Base-by-base conservation (phyloP, 2,888 invertebrate species). In the Schrankia costaestrigalis region DNA sequence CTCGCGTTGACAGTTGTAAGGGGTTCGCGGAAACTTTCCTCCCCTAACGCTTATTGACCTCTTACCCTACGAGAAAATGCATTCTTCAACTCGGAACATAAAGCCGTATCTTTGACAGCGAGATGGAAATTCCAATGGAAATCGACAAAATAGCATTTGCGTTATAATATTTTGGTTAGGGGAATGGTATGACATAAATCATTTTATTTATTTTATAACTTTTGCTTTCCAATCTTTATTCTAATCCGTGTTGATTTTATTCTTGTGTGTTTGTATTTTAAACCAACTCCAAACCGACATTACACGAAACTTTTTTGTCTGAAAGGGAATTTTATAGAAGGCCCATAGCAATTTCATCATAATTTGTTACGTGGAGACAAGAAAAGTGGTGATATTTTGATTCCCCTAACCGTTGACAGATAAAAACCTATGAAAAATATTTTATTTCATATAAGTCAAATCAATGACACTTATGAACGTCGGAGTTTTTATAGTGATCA, bases 1-100 rank as follows among this genome's bases (percentile, higher is more conserved):
- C 77, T 74, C 63, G 62, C 63, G 72, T 67, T 81, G 83, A 82
- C 82, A 81, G 73, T 78, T 75, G 63, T 69, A 68, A 78, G 73
- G 72, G 73, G 72, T 65, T 65, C 63, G 56, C 44, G 58, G 55
- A 63, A 74, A 71, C 62, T 73, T 72, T 61, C 41, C 58, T 63
- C 71, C 73, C 74, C 71, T 73, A 62, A 59, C 70, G 69, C 75
- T 72, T 76, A 76, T 80, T 78, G 79, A 79, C 75, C 80, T 71
- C 67, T 63, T 71, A 63, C 71, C 71, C 77, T 64, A 64, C 49
- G 65, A 68, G 63, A 59, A 66, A 74, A 77, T 78, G 77, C 80
- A 78, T 78, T 78, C 64, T 63, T 56, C 53, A 53, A 56, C 60
- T 66, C 51, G 48, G 50, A 63, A 60, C 51, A 65, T 69, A 61